A percentile compares a stretch with the other conserved stretches of the same genome.
Conservation (phyloP, 2,888 invertebrate genomes). For the Sinelater perroti region DNA sequence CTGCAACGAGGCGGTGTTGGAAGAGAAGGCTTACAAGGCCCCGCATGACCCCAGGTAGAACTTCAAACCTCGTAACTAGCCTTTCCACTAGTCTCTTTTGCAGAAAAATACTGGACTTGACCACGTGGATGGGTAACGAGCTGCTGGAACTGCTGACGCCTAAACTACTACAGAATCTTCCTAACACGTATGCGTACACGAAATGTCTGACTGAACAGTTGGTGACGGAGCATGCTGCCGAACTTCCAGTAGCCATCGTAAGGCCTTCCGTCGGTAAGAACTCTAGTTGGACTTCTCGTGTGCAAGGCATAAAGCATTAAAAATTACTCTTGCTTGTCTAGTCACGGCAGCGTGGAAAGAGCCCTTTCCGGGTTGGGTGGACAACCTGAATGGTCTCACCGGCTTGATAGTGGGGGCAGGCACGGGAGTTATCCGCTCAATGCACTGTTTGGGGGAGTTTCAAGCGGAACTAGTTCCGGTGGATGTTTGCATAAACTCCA, state of each 20-base stretch:
- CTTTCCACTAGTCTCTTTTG: too few relatives aligned
- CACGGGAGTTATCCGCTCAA: slow-evolving; percentile 85
- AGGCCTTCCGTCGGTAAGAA: slow-evolving; percentile 93
- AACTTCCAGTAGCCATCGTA: slow-evolving; percentile 83
- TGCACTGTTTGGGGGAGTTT: slow-evolving; percentile 75
- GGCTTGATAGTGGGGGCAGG: slow-evolving; percentile 83
- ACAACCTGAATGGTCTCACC: slow-evolving; percentile 90
- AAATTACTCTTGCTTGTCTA: slow-evolving; percentile 57
- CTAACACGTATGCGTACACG: slow-evolving; percentile 97
- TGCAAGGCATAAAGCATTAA: too few relatives aligned
- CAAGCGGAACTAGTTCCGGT: slow-evolving; percentile 79
- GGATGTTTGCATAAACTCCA: slow-evolving; percentile 80
- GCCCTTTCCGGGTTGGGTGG: slow-evolving; percentile 88
- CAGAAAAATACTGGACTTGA: slow-evolving; percentile 69
- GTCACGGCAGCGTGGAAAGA: slow-evolving; percentile 82
- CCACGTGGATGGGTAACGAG: slow-evolving; percentile 74
- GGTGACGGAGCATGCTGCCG: slow-evolving; percentile 74
- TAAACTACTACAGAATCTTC: slow-evolving; percentile 77
- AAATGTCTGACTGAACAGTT: slow-evolving; percentile 90
- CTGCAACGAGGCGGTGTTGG: slow-evolving; percentile 78
- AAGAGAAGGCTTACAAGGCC: slow-evolving; percentile 82
- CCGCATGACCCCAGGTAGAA: slow-evolving; percentile 57
- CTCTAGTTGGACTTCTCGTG: too few relatives aligned
- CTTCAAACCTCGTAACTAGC: background rate
- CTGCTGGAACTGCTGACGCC: slow-evolving; percentile 71